Evolutionary conservation across 35 echinoderm and acorn worm species (phyloP), one percentile per base, ranked within the genome.

Genomic region (Patiria miniata): DNA sequence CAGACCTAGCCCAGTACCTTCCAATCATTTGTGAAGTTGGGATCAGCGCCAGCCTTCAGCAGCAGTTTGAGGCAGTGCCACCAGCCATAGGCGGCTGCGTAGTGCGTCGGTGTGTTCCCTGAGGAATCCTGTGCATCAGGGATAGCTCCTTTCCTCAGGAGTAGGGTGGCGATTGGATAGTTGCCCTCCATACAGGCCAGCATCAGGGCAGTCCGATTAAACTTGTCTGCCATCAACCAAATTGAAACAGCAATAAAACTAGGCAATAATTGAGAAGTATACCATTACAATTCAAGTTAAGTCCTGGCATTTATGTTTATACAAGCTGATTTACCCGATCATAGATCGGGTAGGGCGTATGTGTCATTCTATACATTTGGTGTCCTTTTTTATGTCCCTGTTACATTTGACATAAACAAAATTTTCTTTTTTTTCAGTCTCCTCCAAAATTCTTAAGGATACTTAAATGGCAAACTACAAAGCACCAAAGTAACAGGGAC

Each of bases 51-150:
- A 38, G 88, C 95, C 26, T 94, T 79, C 18, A 98, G 60, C 16
- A 98, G 83, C 5, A 98, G 77, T 39, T 86, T 85, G 16, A 98
- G 57, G 40, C 83, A 83, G 80, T 91, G 84, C 83, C 87, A 91
- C 95, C 95, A 94, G 30, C 92, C 95, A 83, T 98, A 98, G 1
- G 73, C 95, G 34, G 95, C 92, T 36, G 95, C 89, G 58, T 98
- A 98, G 61, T 98, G 95, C 53, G 87, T 42, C 5, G 92, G 84
- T 33, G 95, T 89, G 81, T 98, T 94, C 8, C 92, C 83, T 85
- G 92, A 98, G 0, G 95, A 98, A 77, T 98, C 95, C 23, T 69
- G 77, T 7, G 56, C 29, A 54, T 98, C 94, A 3, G 92, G 79
- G 39, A 89, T 77, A 0, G 85, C 84, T 47, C 96, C 96, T 76